Percentiles rank a stretch among this genome's conserved stretches.
Evolutionary conservation across 2,888 invertebrate species (phyloP).

Genomic region (Boloria euphrosyne): DNA sequence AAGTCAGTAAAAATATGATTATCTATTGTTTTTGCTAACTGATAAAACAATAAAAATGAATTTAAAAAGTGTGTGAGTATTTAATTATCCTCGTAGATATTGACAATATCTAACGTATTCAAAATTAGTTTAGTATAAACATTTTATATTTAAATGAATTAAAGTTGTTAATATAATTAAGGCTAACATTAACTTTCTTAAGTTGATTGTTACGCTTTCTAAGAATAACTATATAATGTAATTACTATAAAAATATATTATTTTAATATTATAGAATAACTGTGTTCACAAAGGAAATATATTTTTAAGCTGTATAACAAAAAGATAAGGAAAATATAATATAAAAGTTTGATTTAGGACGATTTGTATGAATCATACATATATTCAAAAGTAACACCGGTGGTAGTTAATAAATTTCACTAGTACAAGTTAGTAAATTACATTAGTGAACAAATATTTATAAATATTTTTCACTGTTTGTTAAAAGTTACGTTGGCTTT

Average conservation of each 20-base stretch:
- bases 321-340: no score
- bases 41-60: background rate
- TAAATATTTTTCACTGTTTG: background rate
- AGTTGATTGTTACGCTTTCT: slow-evolving; percentile 33
- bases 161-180: slow-evolving; percentile 17
- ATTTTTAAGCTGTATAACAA: no score
- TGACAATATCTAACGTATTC: slow-evolving; percentile 11
- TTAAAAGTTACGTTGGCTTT: background rate
- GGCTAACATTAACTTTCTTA: slow-evolving; percentile 32
- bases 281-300: background rate
- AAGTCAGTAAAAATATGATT: no score
- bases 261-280: slow-evolving; percentile 18
- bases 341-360: no score
- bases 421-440: no score
- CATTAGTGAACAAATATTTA: no score
- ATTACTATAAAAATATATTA: slow-evolving; percentile 24
- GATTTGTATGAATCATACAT: no score
- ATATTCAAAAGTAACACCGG: no score
- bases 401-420: no score
- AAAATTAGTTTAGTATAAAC: slow-evolving; percentile 3
- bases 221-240: slow-evolving; percentile 19
- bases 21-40: no score
- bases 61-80: background rate
- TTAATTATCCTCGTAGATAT: background rate
- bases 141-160: slow-evolving; percentile 15